Conservation (phyloP, 2,888 invertebrate species). For the Dichetophora obliterata region DNA sequence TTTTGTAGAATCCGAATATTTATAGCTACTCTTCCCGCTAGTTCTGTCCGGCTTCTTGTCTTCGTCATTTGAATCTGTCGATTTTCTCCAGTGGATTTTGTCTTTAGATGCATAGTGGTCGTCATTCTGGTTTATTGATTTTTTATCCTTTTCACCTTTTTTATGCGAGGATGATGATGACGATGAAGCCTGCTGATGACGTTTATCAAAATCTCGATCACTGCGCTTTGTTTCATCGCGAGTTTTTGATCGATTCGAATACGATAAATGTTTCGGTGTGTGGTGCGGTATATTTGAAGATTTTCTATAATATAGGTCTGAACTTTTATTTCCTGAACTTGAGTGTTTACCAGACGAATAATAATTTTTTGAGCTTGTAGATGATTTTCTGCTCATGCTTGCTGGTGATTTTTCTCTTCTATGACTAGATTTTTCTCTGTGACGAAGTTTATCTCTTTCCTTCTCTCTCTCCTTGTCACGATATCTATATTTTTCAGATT, state of each 20-base stretch:
- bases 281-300: slow-evolving; percentile 44
- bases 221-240: slow-evolving; percentile 46
- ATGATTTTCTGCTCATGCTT: slow-evolving; percentile 54
- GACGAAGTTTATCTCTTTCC: slow-evolving; percentile 41
- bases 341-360: slow-evolving; percentile 44
- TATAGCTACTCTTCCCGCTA: slow-evolving; percentile 1
- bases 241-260: slow-evolving; percentile 40
- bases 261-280: slow-evolving; percentile 51
- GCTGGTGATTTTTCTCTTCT: slow-evolving; percentile 50
- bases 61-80: slow-evolving; percentile 85
- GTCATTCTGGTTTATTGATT: slow-evolving; percentile 67
- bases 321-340: slow-evolving; percentile 43
- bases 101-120: slow-evolving; percentile 80
- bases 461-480: slow-evolving; percentile 35
- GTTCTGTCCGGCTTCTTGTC: slow-evolving; percentile 68
- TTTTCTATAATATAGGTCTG: slow-evolving; percentile 40
- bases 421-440: slow-evolving; percentile 18
- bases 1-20: not conserved
- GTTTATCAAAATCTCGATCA: slow-evolving; percentile 47
- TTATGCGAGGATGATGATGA: slow-evolving; percentile 43
- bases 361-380: slow-evolving; percentile 43
- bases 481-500: slow-evolving; percentile 34
- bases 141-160: slow-evolving; percentile 57
- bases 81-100: slow-evolving; percentile 77
- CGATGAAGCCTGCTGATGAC: slow-evolving; percentile 51